phyloP scores from a whole-genome alignment of 2,113 vertebrate species.

The Osmerus mordax region DNA sequence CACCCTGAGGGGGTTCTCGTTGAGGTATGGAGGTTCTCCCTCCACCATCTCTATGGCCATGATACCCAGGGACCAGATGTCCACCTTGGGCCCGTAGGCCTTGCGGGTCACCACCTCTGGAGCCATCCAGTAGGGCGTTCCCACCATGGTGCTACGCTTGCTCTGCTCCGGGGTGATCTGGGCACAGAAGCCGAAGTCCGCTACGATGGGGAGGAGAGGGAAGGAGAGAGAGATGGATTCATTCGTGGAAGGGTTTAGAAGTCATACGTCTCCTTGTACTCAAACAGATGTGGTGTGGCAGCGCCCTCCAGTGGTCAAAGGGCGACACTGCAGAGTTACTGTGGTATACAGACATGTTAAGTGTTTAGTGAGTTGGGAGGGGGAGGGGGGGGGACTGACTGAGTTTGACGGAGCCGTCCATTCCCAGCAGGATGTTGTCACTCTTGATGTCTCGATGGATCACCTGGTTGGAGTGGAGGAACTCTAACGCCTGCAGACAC shows the following conservation, averaged over 20 bases:
- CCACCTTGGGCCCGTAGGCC: slow-evolving; percentile 96
- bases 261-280: too few species aligned
- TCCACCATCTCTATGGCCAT: slow-evolving; percentile 99
- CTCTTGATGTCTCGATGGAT: slow-evolving; percentile 99
- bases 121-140: slow-evolving; percentile 98
- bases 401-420: slow-evolving; percentile 97
- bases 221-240: slow-evolving; percentile 21
- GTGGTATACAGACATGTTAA: background rate
- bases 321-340: background rate
- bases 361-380: background rate
- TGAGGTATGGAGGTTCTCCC: slow-evolving; percentile 97
- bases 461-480: slow-evolving; percentile 95
- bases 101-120: slow-evolving; percentile 97
- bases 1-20: slow-evolving; percentile 99
- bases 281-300: background rate
- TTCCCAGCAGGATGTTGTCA: slow-evolving; percentile 95
- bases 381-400: slow-evolving; percentile 72
- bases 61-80: slow-evolving; percentile 98
- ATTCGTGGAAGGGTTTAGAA: too few species aligned
- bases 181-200: slow-evolving; percentile 98
- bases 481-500: slow-evolving; percentile 97
- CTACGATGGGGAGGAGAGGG: slow-evolving; percentile 68
- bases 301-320: slow-evolving; percentile 32
- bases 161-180: slow-evolving; percentile 98
- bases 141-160: slow-evolving; percentile 98